Evolutionary conservation across 2,797 vertebrate species (phyloP).

Genomic region (Chromis chromis): DNA sequence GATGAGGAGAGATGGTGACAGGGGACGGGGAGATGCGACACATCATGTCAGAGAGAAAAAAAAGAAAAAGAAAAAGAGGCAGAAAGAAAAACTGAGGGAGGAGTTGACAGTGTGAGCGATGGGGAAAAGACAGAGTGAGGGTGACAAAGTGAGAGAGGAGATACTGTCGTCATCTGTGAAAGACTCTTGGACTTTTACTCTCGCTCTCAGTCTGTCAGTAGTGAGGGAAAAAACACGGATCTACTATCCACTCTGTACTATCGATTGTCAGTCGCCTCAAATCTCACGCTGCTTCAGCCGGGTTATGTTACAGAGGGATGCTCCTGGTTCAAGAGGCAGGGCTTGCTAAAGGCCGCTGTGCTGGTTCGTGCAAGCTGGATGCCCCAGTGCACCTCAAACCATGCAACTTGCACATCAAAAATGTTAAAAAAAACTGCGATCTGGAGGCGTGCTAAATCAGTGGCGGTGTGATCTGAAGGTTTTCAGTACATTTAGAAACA

Average conservation of each 20-base stretch:
- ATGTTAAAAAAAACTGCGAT: too few species aligned
- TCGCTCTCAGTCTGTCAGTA: slow-evolving; percentile 11
- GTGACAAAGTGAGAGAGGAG: not conserved
- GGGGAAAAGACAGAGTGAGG: slow-evolving; percentile 7
- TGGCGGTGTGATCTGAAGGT: too few species aligned
- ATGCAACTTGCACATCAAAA: too few species aligned
- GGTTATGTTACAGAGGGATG: not conserved
- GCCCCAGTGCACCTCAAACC: too few species aligned
- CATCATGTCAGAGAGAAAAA: slow-evolving; percentile 5
- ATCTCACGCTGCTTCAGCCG: slow-evolving; percentile 5
- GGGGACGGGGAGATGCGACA: slow-evolving; percentile 13
- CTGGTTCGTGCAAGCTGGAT: too few species aligned
- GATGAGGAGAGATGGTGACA: slow-evolving; percentile 9
- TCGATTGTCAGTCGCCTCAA: not conserved
- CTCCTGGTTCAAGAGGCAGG: not conserved
- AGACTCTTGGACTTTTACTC: slow-evolving; percentile 20
- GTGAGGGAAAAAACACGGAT: slow-evolving; percentile 10
- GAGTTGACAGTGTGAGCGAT: slow-evolving; percentile 20
- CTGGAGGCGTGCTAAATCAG: too few species aligned
- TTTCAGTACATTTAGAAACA: too few species aligned
- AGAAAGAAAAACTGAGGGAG: slow-evolving; percentile 2
- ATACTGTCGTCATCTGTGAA: slow-evolving; percentile 16
- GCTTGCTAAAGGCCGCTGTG: accelerated
- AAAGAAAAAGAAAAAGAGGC: not conserved
- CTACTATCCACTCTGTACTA: not conserved